phyloP scores from a whole-genome alignment of 2,797 vertebrate species.

The Acanthis flammea region DNA sequence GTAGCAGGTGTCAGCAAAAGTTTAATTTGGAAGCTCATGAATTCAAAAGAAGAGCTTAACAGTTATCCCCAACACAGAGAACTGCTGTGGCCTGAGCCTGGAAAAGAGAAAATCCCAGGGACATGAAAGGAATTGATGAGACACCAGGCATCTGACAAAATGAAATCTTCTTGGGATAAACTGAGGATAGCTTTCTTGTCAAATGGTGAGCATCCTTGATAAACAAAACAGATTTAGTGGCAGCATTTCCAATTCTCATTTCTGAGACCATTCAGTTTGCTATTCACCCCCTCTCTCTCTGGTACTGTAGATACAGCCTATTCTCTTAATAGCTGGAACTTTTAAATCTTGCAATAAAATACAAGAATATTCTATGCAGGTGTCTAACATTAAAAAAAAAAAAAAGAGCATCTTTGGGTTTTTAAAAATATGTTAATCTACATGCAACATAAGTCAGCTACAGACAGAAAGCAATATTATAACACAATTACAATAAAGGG shows the following conservation, averaged over 20 bases:
- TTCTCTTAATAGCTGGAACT: not conserved
- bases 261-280: not conserved
- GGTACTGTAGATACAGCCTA: not conserved
- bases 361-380: not conserved
- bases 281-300: not conserved
- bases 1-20: slow-evolving; percentile 64
- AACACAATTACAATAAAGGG: not conserved
- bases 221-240: not conserved
- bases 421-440: not conserved
- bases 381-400: not conserved
- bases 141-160: not conserved
- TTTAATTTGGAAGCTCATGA: slow-evolving; percentile 65
- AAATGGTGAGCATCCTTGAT: not conserved
- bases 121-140: slow-evolving; percentile 56
- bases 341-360: not conserved
- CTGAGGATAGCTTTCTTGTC: not conserved
- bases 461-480: not conserved
- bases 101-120: slow-evolving; percentile 42
- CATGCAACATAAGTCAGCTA: not conserved
- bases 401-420: not conserved
- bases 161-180: not conserved
- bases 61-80: slow-evolving; percentile 21
- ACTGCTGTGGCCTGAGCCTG: slow-evolving; percentile 39
- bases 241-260: not conserved
- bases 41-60: slow-evolving; percentile 53